Evolutionary conservation across 2,888 invertebrate species (phyloP), one percentile per base, ranked within the genome.

Genomic region (Eucriotettix oculatus): DNA sequence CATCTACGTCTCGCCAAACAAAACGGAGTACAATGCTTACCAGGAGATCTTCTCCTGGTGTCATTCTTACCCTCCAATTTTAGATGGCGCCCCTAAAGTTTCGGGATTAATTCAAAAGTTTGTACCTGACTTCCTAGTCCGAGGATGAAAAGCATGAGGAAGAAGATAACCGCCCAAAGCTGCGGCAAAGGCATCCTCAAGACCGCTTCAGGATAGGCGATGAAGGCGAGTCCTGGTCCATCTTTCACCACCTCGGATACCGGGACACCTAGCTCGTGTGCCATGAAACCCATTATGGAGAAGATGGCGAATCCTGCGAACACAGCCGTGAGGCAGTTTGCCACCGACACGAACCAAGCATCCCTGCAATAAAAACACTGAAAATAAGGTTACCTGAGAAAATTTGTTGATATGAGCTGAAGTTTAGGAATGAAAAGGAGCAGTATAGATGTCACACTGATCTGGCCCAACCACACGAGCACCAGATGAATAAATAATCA

Each of bases 221-320:
- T 66, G 63, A 69, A 69, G 12, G 68, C 67, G 41, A 69, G 61
- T 9, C 68, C 68, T 16, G 67, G 66, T 16, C 69, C 68, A 63
- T 63, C 54, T 10, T 54, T 53, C n/a, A 68, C 66, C 1, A 70
- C 70, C 29, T 70, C 68, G 40, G 65, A 62, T 1, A 70, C 68
- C 29, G 65, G 62, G 7, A 72, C 68, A 10, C 68, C 70, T 61
- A 73, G 68, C 61, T 73, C 71, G 58, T 71, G 68, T 40, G 76
- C 74, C 67, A 76, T 72, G 66, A 73, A 75, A 11, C 75, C 77
- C 58, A 76, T 69, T 42, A 74, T 58, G 10, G 73, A 68, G 65
- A 76, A 75, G n/a, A 74, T 70, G 16, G 74, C 69, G 56, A 73
- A 67, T 11, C 74, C 74, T 52, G 75, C 73, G 60, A 75, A 72